Conservation (phyloP, 1,140 invertebrate genomes). For the Metaphire vulgaris region DNA sequence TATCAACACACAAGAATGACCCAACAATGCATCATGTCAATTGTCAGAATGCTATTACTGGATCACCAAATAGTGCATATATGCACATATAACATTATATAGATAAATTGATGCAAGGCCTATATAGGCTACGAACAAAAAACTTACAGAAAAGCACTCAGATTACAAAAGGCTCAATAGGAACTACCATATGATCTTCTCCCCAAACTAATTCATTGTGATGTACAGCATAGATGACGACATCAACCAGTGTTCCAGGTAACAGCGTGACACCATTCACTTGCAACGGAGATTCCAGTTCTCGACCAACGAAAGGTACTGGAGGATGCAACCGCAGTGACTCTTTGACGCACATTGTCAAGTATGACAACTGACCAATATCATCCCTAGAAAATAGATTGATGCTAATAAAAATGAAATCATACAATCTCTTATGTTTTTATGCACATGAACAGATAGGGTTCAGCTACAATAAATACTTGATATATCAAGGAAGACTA, state of each 20-base stretch:
- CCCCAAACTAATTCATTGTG: slow-evolving; percentile 19
- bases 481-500: too few species aligned
- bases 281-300: slow-evolving; percentile 60
- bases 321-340: slow-evolving; percentile 47
- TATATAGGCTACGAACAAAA: too few species aligned
- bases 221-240: slow-evolving; percentile 24
- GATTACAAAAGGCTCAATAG: too few species aligned
- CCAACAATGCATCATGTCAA: neutral
- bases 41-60: neutral
- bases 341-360: slow-evolving; percentile 51
- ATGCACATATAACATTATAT: too few species aligned
- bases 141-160: too few species aligned
- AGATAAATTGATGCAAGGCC: too few species aligned
- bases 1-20: too few species aligned
- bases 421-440: too few species aligned
- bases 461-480: too few species aligned
- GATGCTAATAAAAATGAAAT: too few species aligned
- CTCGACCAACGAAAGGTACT: slow-evolving; percentile 64
- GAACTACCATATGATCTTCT: neutral
- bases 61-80: neutral
- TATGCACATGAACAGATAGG: too few species aligned
- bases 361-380: slow-evolving; percentile 42
- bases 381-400: slow-evolving; percentile 39
- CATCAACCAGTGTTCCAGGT: slow-evolving; percentile 31
- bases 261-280: slow-evolving; percentile 41